Evolutionary conservation across 2,113 vertebrate genomes (phyloP), one percentile per base, ranked within the genome.

Genomic region (Caloenas nicobarica): DNA sequence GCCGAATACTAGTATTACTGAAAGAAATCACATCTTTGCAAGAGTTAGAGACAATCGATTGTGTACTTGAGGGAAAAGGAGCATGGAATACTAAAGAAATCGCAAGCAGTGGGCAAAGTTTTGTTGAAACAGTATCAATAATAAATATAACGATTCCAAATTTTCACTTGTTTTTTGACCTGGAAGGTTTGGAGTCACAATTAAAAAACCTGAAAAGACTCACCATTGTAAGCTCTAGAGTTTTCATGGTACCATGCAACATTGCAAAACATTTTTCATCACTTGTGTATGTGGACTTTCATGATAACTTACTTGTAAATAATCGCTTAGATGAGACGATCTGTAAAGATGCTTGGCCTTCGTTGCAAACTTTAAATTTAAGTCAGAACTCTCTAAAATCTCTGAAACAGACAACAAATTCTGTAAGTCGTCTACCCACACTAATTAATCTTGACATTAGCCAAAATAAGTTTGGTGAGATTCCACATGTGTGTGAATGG

Each of bases 371-470:
- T 24, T 78, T 99, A 81, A 98, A 98, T 78, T 54, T 99, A 50
- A 98, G 98, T 86, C 96, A 88, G n/a, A 99, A 99, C 85, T 46
- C 90, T 60, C 66, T 99, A 29, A 91, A 29, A 34, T 96, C 81
- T 9, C 80, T 99, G 38, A 56, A 85, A 58, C 33, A 64, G 25
- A 95, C 93, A 5, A 97, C 93, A 42, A 4, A 19, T 9, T 80
- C 78, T 77, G 73, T 97, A 24, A 38, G 66, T 22, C 96, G 84
- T 36, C 95, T 99, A 56, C 81, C 70, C 70, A 97, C 96, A n/a
- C 97, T 99, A 46, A 98, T 84, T 23, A 93, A 95, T 72, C 97
- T 99, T 65, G 97, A 99, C 58, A 58, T 99, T 73, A 99, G 99
- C 79, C 97, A 96, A 72, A 99, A 98, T 8, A 93, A 44, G 33